These are phyloP conservation scores for Psettodes erumei DNA, from an alignment of 2,113 vertebrate species.

Conservation along the genomic window DNA sequence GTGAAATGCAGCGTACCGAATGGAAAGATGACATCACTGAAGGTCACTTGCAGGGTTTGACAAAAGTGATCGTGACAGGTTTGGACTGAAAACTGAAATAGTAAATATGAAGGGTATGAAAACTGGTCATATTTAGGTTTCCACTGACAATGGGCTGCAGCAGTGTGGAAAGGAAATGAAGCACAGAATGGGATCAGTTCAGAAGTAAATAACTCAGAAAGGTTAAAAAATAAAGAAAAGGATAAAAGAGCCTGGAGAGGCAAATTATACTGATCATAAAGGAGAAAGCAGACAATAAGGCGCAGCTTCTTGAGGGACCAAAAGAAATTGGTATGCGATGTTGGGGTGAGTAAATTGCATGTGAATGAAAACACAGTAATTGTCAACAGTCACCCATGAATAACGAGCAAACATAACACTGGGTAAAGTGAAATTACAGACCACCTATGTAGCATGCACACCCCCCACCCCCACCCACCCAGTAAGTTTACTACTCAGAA, in stretches of 20 bases:
- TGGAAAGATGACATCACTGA: slow-evolving; percentile 13
- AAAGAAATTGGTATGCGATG: slow-evolving; percentile 6
- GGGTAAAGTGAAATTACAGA: slow-evolving; percentile 31
- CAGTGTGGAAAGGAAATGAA: not conserved
- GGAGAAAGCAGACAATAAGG: not conserved
- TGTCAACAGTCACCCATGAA: slow-evolving; percentile 28
- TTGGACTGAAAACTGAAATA: not conserved
- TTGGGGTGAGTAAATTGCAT: not conserved
- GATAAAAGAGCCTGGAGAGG: not conserved
- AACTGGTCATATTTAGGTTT: not conserved
- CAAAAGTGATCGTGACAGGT: slow-evolving; percentile 3
- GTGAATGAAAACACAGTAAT: slow-evolving; percentile 24
- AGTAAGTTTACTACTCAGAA: not conserved
- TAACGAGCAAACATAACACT: slow-evolving; percentile 16
- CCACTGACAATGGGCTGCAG: not conserved
- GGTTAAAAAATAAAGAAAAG: not conserved
- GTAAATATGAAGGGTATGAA: not conserved
- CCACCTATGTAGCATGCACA: slow-evolving; percentile 1
- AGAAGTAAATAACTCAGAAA: not conserved
- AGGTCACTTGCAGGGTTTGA: slow-evolving; percentile 2
- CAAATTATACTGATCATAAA: not conserved
- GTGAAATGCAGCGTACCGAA: slow-evolving; percentile 8
- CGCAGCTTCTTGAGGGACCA: not conserved
- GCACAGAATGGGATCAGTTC: not conserved
- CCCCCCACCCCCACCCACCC: not conserved